Evolutionary conservation across 1,140 invertebrate genomes (phyloP).

Genomic region (Papilio helenus): DNA sequence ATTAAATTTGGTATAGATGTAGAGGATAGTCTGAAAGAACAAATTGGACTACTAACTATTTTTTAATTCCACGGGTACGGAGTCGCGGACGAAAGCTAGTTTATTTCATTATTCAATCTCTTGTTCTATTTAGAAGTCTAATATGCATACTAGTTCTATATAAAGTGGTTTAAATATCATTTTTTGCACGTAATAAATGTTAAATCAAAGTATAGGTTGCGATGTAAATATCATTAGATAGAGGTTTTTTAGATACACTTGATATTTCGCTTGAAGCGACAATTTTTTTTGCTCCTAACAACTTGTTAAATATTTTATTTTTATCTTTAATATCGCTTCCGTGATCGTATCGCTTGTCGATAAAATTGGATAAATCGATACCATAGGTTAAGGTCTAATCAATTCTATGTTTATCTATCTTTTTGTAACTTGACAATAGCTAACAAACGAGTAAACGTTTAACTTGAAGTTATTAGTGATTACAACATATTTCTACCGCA

Average conservation of each 20-base stretch:
- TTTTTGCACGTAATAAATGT: background rate
- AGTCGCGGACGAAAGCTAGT: too few relatives aligned
- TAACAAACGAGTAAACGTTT: background rate
- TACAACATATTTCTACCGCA: background rate
- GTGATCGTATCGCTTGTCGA: background rate
- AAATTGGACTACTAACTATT: too few relatives aligned
- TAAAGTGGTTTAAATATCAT: background rate
- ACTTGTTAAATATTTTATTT: background rate
- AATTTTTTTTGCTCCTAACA: background rate
- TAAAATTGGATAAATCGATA: conserved; percentile 6
- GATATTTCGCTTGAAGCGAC: background rate
- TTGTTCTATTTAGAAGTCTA: background rate
- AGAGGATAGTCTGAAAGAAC: too few relatives aligned
- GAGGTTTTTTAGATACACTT: background rate
- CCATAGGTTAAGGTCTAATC: background rate
- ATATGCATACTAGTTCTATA: background rate
- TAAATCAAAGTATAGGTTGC: background rate
- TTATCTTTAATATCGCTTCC: conserved; percentile 15
- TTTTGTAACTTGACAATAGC: background rate
- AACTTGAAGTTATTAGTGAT: conserved; percentile 1
- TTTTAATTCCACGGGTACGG: too few relatives aligned
- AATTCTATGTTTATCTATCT: background rate
- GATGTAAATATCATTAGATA: background rate
- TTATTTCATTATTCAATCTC: background rate
- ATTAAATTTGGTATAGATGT: too few relatives aligned